phyloP scores from a whole-genome alignment of 2,888 invertebrate genomes.

The Cantharis nigra region DNA sequence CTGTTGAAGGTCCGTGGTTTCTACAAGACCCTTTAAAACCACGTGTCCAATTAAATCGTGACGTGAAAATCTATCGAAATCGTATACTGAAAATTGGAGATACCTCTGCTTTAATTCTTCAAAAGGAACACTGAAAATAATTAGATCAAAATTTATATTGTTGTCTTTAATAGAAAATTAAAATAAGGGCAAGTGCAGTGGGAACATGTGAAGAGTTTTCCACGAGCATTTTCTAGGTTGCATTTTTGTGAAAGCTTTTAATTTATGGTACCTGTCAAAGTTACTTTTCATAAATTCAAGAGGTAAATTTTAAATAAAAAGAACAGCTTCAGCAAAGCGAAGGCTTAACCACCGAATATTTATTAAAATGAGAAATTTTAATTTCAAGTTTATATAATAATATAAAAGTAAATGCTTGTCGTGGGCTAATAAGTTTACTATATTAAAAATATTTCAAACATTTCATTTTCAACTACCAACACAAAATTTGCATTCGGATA shows the following conservation, averaged over 20 bases:
- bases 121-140: constrained; percentile 68
- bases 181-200: too few relatives aligned
- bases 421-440: neutral
- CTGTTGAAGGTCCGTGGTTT: constrained; percentile 75
- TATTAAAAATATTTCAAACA: neutral
- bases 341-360: neutral
- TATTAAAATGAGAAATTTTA: neutral
- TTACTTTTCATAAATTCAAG: neutral
- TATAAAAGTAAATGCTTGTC: neutral
- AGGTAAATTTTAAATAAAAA: neutral
- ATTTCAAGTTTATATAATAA: neutral
- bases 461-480: neutral
- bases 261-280: neutral
- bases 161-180: neutral
- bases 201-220: neutral
- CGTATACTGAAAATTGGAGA: constrained; percentile 85
- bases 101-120: constrained; percentile 76
- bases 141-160: neutral
- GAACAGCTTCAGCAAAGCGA: neutral
- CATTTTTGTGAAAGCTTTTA: neutral
- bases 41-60: constrained; percentile 88
- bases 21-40: constrained; percentile 76
- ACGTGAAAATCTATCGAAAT: constrained; percentile 86
- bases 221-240: neutral
- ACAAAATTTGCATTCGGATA: neutral